phyloP scores from a whole-genome alignment of 2,888 invertebrate species.

The Xestia rhomboidea region DNA sequence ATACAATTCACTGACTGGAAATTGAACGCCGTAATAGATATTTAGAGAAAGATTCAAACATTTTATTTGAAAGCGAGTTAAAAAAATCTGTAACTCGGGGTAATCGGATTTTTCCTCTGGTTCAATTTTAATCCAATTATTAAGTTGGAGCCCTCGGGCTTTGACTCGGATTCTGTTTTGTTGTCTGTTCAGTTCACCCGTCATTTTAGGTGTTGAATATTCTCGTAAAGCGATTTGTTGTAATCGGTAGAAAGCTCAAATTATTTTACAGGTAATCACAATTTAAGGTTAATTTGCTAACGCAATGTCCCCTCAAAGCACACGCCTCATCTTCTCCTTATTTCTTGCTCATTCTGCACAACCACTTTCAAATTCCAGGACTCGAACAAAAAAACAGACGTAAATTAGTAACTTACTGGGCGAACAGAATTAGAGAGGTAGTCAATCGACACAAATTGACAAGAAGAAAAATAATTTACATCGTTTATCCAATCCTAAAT shows the following conservation, averaged over 20 bases:
- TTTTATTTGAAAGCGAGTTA: slow-evolving; percentile 22
- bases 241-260: slow-evolving; percentile 7
- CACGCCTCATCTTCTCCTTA: neutral
- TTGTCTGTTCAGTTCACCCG: slow-evolving; percentile 25
- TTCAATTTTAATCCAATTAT: slow-evolving; percentile 65
- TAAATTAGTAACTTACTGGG: neutral
- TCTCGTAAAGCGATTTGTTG: slow-evolving; percentile 13
- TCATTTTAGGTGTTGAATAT: slow-evolving; percentile 15
- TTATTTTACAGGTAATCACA: neutral
- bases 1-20: slow-evolving; percentile 19
- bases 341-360: neutral
- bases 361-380: neutral
- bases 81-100: slow-evolving; percentile 35
- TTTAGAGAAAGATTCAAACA: slow-evolving; percentile 21
- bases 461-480: neutral
- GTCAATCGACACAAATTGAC: neutral
- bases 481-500: neutral
- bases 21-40: slow-evolving; percentile 3
- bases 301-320: neutral
- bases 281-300: neutral
- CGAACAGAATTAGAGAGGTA: neutral
- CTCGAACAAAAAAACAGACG: neutral
- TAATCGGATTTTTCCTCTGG: slow-evolving; percentile 52
- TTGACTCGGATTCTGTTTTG: slow-evolving; percentile 36
- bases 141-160: slow-evolving; percentile 36